Percentiles rank a stretch among this genome's conserved stretches.
phyloP scores from a whole-genome alignment of 2,888 invertebrate species.

The Nomada hirtipes region DNA sequence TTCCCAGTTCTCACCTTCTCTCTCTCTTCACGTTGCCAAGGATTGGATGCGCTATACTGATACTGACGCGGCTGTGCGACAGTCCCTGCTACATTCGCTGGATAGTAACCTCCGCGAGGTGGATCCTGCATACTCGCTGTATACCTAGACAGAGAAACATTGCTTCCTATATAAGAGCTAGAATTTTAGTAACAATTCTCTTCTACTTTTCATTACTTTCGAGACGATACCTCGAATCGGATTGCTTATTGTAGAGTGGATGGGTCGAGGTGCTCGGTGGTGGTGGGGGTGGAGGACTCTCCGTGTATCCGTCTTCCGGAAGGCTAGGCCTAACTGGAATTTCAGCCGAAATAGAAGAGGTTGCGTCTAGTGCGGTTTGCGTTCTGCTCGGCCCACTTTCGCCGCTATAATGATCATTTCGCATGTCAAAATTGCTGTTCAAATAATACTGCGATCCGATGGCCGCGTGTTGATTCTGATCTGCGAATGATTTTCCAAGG shows the following conservation, averaged over 20 bases:
- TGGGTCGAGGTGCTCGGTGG: constrained; percentile 90
- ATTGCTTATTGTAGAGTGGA: constrained; percentile 86
- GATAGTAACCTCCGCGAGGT: constrained; percentile 90
- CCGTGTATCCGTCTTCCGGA: constrained; percentile 81
- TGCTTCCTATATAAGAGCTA: neutral
- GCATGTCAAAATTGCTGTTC: constrained; percentile 71
- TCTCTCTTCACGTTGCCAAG: constrained; percentile 97
- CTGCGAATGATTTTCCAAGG: constrained; percentile 45
- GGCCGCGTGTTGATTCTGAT: constrained; percentile 72
- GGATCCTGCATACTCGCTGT: constrained; percentile 91
- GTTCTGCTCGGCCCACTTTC: constrained; percentile 66
- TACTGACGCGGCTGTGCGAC: constrained; percentile 84
- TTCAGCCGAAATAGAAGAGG: constrained; percentile 66
- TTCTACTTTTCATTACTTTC: too few relatives aligned
- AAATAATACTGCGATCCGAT: constrained; percentile 70
- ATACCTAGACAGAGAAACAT: constrained; percentile 82
- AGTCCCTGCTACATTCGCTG: constrained; percentile 80
- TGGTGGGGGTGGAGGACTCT: constrained; percentile 86
- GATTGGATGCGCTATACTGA: constrained; percentile 87
- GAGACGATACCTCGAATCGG: constrained; percentile 78
- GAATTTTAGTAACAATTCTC: neutral
- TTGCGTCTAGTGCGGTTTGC: constrained; percentile 71
- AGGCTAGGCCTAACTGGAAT: constrained; percentile 81
- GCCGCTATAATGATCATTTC: constrained; percentile 72
- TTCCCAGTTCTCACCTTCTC: constrained; percentile 87